Evolutionary conservation across 92 coral and sea anemone species (phyloP).

Genomic region (Actinostola sp.): DNA sequence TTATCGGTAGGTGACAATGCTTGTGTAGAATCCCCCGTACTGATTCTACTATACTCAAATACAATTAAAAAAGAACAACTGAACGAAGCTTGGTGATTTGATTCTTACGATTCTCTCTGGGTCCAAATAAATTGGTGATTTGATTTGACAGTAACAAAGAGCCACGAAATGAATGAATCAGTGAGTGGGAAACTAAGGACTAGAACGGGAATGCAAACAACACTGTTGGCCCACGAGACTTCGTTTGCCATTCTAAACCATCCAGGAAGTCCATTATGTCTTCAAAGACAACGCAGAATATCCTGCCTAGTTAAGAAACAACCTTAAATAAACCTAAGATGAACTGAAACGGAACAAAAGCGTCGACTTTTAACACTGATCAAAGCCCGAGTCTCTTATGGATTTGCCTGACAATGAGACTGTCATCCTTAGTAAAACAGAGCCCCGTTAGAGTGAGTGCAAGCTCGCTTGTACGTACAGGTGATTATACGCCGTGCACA

Average conservation of each 20-base stretch:
- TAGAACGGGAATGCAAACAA: no score
- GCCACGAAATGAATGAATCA: no score
- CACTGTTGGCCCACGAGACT: no score
- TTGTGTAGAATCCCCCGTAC: neutral
- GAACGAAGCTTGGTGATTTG: neutral
- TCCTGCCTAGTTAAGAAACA: slow-evolving; percentile 19
- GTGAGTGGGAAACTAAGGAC: no score
- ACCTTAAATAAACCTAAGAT: slow-evolving; percentile 6
- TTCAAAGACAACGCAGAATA: neutral
- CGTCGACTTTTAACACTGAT: neutral
- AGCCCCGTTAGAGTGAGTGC: slow-evolving; percentile 34
- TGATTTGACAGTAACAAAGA: neutral
- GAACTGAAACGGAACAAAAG: slow-evolving; percentile 18
- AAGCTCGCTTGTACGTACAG: slow-evolving; percentile 20
- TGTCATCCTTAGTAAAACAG: slow-evolving; percentile 30
- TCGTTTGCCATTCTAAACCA: no score
- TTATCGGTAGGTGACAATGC: neutral
- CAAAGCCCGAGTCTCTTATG: neutral
- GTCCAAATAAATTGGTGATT: no score
- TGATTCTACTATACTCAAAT: neutral
- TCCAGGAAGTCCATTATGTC: no score
- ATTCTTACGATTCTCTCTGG: no score
- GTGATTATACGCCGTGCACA: slow-evolving; percentile 9
- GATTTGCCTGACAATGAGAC: slow-evolving; percentile 9
- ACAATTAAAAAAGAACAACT: neutral